These are phyloP conservation scores for Mormyrops boulengeri DNA, from an alignment of 2,797 vertebrate species.

Conservation along the genomic window DNA sequence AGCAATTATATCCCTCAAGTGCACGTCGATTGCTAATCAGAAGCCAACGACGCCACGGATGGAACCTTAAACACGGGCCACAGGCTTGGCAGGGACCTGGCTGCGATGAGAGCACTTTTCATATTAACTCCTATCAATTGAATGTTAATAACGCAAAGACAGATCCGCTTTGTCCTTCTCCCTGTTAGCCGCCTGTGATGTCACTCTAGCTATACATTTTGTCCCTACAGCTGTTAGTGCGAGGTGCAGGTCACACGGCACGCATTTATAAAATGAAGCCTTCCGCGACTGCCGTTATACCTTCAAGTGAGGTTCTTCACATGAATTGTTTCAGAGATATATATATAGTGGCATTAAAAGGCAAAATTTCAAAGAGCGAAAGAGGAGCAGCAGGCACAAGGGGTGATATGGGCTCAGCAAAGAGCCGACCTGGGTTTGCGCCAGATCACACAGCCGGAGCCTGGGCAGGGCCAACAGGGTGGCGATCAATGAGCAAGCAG, in stretches of 20 bases:
- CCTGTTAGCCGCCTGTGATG: not conserved
- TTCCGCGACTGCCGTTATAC: not conserved
- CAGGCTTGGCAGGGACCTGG: not conserved
- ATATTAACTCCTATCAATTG: constrained; percentile 31
- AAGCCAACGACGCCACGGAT: constrained; percentile 26
- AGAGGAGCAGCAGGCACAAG: not conserved
- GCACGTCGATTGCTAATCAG: constrained; percentile 35
- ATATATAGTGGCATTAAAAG: not conserved
- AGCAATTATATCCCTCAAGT: constrained; percentile 38
- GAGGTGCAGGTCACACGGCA: not conserved
- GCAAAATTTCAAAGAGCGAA: not conserved
- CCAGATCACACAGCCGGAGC: constrained; percentile 27
- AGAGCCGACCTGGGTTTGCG: constrained; percentile 33
- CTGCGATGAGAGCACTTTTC: constrained; percentile 22
- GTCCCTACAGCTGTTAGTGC: not conserved
- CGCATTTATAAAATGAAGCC: not conserved
- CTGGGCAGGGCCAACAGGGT: constrained; percentile 31
- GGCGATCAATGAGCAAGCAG: constrained; percentile 55
- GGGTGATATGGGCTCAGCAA: constrained; percentile 26
- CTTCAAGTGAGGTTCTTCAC: not conserved
- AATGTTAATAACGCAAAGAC: constrained; percentile 22
- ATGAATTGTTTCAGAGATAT: not conserved
- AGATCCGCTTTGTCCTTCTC: not conserved
- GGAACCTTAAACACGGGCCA: constrained; percentile 23
- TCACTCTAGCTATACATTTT: not conserved